Conservation (phyloP, 2,113 vertebrate genomes). For the Myanophis thanlyinensis region DNA sequence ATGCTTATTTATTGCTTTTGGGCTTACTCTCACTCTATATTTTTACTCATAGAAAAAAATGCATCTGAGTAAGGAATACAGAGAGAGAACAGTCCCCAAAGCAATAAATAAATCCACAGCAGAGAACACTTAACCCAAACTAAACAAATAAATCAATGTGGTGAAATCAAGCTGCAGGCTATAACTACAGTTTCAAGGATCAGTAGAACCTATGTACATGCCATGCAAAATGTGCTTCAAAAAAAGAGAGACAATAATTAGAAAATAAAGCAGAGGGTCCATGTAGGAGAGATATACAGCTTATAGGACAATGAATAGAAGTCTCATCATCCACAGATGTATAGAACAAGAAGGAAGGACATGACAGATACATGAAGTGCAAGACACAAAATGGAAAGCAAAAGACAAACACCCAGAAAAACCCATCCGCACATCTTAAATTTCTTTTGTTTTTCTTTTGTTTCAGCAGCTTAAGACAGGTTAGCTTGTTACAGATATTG, state of each 20-base stretch:
- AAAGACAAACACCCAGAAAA: not conserved
- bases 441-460: not conserved
- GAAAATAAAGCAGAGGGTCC: not conserved
- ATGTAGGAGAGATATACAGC: not conserved
- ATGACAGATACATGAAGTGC: not conserved
- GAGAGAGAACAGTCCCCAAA: not conserved
- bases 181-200: not conserved
- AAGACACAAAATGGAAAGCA: not conserved
- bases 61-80: not conserved
- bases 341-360: not conserved
- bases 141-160: not conserved
- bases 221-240: not conserved
- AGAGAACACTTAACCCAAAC: not conserved
- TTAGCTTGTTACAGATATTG: not conserved
- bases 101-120: not conserved
- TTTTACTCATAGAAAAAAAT: not conserved
- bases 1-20: not conserved
- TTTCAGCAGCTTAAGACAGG: not conserved
- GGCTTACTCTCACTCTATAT: not conserved
- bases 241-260: not conserved
- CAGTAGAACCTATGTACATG: not conserved
- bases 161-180: not conserved
- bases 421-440: not conserved
- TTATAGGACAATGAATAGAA: not conserved
- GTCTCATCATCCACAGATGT: too few species aligned